These are phyloP conservation scores for Berghia stephanieae DNA, from an alignment of 1,140 invertebrate species.

Conservation along the genomic window DNA sequence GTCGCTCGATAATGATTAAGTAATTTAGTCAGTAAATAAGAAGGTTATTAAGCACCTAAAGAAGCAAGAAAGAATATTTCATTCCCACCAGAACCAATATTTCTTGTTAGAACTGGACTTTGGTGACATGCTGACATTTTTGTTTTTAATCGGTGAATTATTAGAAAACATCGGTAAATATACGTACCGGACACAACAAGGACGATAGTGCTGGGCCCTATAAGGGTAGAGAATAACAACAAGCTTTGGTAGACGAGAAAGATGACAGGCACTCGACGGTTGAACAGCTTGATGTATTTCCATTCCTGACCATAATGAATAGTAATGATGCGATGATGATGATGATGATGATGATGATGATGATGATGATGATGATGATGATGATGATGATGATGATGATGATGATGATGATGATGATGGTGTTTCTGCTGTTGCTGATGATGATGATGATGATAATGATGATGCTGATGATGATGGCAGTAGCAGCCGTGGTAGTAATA, in stretches of 20 bases:
- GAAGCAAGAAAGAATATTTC: no score
- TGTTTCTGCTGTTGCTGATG: not conserved
- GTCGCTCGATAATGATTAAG: no score
- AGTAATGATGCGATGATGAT: not conserved
- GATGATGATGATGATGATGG: conserved; percentile 21
- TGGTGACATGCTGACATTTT: not conserved
- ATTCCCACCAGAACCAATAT: no score
- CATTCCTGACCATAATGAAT: conserved; percentile 29
- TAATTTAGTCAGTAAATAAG: no score
- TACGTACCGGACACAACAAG: conserved; percentile 74
- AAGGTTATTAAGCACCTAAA: no score
- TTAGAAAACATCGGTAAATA: not conserved
- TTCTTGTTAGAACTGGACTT: no score
- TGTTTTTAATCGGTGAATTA: not conserved
- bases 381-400: conserved; percentile 20
- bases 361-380: conserved; percentile 19
- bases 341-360: conserved; percentile 24
- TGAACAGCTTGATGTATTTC: conserved; percentile 67
- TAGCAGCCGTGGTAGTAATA: no score
- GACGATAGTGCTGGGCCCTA: conserved; percentile 74
- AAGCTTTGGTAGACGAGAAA: conserved; percentile 59
- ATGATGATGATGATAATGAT: no score
- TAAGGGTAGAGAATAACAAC: conserved; percentile 71
- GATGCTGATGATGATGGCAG: no score
- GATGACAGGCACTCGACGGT: conserved; percentile 67